Base-by-base conservation (phyloP, 2,113 vertebrate genomes). In the Setophaga coronata region DNA sequence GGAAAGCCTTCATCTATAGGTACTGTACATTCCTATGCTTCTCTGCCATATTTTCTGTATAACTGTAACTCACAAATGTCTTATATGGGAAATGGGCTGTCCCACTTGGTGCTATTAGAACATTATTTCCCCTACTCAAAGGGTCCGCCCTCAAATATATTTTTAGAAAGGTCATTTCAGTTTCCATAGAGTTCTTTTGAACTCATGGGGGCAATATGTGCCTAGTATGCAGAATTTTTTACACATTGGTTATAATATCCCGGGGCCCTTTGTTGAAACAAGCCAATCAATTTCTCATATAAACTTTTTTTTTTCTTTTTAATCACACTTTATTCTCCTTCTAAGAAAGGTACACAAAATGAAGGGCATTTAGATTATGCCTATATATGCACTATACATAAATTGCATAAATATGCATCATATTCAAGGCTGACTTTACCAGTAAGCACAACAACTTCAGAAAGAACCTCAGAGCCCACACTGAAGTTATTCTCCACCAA, bases 121-220 rank as follows among this genome's bases (percentile, higher is more conserved):
- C 3, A 3, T 56, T 36, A 84, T 29, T 89, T 74, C 67, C 80
- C 8, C 1, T n/a, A 61, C 25, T 65, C 61, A 72, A 40, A 85
- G 38, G 53, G 6, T 57, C 67, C 45, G 48, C 25, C 82, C 40
- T 82, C 15, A 0, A 67, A 91, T 33, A 14, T 53, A 79, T 71
- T 82, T 94, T 91, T 85, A 72, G 72, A 93, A 92, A 64, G 34
- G 34, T 95, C 82, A 76, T 71, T 92, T 82, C 57, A 65, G 87
- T 82, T 84, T 91, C 73, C 61, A 36, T 7, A 18, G 62, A 87
- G 40, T 45, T 79, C 31, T 72, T 89, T 34, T 69, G 81, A 94
- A 93, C 23, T 94, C 5, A 0, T 8, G 10, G 29, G 10, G 18
- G 53, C 57, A 76, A 65, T 7, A 18, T 2, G 5, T 94, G 72